phyloP scores from a whole-genome alignment of 2,113 vertebrate genomes.

The Indicator indicator region DNA sequence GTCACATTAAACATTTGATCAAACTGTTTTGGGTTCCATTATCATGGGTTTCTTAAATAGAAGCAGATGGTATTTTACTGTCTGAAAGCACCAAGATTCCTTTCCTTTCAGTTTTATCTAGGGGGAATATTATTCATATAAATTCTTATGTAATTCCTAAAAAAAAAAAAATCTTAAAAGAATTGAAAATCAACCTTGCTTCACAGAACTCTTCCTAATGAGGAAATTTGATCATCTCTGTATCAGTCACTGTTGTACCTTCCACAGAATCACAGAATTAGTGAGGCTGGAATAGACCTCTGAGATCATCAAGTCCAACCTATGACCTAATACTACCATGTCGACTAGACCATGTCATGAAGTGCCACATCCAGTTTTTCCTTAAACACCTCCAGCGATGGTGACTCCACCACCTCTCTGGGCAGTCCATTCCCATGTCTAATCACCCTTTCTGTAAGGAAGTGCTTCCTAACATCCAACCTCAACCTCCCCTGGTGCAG shows the following conservation, averaged over 20 bases:
- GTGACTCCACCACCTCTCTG: too few species aligned
- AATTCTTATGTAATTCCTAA: constrained; percentile 8
- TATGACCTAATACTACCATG: too few species aligned
- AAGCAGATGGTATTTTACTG: constrained; percentile 50
- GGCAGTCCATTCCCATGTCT: too few species aligned
- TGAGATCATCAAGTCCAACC: too few species aligned
- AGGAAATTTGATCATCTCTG: not conserved
- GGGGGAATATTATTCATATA: not conserved
- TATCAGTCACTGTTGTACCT: not conserved
- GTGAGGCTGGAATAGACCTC: too few species aligned
- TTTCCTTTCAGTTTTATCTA: constrained; percentile 12
- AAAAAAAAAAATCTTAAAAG: not conserved
- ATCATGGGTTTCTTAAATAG: constrained; percentile 43
- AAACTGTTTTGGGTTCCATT: constrained; percentile 49
- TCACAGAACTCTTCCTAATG: not conserved
- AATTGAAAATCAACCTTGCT: not conserved
- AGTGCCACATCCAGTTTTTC: too few species aligned
- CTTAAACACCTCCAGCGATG: too few species aligned
- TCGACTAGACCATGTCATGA: too few species aligned
- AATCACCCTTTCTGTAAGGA: too few species aligned
- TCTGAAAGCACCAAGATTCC: not conserved
- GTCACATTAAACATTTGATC: constrained; percentile 51
- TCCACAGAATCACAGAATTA: not conserved
- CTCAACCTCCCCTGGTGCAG: too few species aligned
- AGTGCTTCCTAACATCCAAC: too few species aligned